A percentile compares a stretch with the other conserved stretches of the same genome.
phyloP scores from a whole-genome alignment of 2,797 vertebrate genomes.

The Helicolenus hilgendorfi region DNA sequence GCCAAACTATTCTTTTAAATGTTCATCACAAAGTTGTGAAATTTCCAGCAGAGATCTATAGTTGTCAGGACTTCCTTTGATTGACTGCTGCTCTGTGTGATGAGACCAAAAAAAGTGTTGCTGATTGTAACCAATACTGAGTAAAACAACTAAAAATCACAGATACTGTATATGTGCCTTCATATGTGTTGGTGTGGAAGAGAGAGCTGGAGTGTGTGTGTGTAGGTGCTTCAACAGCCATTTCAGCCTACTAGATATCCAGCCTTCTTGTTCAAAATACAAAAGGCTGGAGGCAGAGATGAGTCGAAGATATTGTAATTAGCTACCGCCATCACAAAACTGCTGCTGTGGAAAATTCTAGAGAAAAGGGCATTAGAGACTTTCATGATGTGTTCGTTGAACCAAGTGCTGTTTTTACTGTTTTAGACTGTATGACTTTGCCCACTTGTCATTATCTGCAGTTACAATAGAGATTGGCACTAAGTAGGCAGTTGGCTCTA shows the following conservation, averaged over 20 bases:
- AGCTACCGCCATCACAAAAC: slow-evolving; percentile 49
- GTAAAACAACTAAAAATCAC: slow-evolving; percentile 5
- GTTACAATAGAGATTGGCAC: background rate
- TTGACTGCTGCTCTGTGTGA: background rate
- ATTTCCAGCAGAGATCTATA: background rate
- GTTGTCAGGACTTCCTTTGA: background rate
- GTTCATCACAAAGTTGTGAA: background rate
- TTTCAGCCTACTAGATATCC: slow-evolving; percentile 51
- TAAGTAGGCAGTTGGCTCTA: background rate
- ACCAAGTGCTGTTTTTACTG: slow-evolving; percentile 19
- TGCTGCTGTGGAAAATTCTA: slow-evolving; percentile 39
- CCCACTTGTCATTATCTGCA: background rate
- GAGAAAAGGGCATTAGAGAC: slow-evolving; percentile 29
- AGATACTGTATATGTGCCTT: slow-evolving; percentile 10
- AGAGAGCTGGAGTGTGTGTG: slow-evolving; percentile 46
- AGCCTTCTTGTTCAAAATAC: slow-evolving; percentile 53
- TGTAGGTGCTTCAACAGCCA: slow-evolving; percentile 58
- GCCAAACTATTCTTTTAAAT: background rate
- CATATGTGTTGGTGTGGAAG: slow-evolving; percentile 36
- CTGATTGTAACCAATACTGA: background rate
- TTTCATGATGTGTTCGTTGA: slow-evolving; percentile 28
- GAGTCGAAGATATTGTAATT: slow-evolving; percentile 66
- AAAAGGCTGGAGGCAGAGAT: slow-evolving; percentile 59
- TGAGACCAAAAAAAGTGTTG: background rate
- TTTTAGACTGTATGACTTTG: slow-evolving; percentile 3